Percentiles rank a stretch among this genome's conserved stretches.
These are phyloP conservation scores for Otolemur crassicaudatus DNA, from an alignment of 2,797 vertebrate species.

Conservation along the genomic window DNA sequence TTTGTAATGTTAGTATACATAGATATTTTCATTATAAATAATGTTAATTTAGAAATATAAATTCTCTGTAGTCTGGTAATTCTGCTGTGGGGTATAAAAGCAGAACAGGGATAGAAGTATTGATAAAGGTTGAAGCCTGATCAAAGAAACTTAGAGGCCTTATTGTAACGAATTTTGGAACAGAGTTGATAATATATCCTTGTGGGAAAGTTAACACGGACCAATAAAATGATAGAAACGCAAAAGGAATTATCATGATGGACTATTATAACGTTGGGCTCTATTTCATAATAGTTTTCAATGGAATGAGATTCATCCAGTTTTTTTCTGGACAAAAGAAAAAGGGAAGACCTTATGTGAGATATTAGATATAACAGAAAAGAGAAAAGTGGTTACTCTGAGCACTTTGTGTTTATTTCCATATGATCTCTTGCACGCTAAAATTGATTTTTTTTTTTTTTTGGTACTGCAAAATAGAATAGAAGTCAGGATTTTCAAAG, in stretches of 20 bases:
- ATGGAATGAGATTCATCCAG: neutral
- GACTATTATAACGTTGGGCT: no score
- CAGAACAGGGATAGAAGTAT: neutral
- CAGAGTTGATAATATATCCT: neutral
- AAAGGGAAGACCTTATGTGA: neutral
- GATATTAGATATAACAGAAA: neutral
- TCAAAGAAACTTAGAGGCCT: neutral
- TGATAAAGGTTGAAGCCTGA: neutral
- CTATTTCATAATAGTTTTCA: neutral
- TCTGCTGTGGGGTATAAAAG: neutral
- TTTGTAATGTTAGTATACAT: neutral
- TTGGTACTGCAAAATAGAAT: constrained; percentile 2
- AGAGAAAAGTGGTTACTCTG: neutral
- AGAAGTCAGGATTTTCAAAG: constrained; percentile 35
- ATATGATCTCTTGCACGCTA: neutral
- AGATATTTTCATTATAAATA: neutral
- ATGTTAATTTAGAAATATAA: neutral
- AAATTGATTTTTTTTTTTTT: neutral
- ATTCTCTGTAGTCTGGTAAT: neutral
- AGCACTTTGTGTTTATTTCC: neutral
- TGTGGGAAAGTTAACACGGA: neutral
- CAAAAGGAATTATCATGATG: neutral
- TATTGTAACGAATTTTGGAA: neutral
- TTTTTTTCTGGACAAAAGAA: neutral
- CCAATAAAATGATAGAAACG: neutral